These are phyloP conservation scores for Netelia virgata DNA, from an alignment of 2,888 invertebrate species.

Conservation along the genomic window DNA sequence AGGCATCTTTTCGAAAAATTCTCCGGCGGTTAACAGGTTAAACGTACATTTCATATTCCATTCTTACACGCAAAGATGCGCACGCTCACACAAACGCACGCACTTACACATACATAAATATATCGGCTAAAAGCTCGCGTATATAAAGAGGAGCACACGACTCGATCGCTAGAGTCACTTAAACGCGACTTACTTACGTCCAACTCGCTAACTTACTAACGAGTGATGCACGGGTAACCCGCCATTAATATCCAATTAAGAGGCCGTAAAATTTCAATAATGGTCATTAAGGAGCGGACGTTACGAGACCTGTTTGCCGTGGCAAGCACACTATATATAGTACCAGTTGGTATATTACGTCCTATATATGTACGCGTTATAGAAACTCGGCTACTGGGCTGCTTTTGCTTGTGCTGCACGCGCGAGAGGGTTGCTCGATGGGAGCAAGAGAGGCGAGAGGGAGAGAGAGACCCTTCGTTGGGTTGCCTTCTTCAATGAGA, in stretches of 20 bases:
- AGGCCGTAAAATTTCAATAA: constrained; percentile 85
- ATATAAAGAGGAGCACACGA: constrained; percentile 8
- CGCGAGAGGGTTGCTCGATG: constrained; percentile 60
- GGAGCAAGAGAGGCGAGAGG: constrained; percentile 9
- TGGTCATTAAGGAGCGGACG: constrained; percentile 84
- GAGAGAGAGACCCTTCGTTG: constrained; percentile 30
- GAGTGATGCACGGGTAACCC: constrained; percentile 78
- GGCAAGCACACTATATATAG: constrained; percentile 44
- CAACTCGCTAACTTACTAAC: constrained; percentile 76
- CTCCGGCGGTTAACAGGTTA: too few species aligned
- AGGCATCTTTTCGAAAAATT: too few species aligned
- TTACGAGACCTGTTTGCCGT: constrained; percentile 78
- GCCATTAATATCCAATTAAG: constrained; percentile 84
- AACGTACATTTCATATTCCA: too few species aligned
- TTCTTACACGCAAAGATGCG: too few species aligned
- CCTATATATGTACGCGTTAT: constrained; percentile 12
- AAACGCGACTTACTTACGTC: constrained; percentile 66
- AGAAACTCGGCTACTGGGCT: constrained; percentile 29
- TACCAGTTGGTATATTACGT: constrained; percentile 26
- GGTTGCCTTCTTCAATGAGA: constrained; percentile 32
- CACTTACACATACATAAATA: not conserved
- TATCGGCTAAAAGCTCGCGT: constrained; percentile 1
- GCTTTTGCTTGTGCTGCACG: constrained; percentile 52
- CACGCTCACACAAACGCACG: not conserved
- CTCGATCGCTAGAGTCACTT: constrained; percentile 62